Base-by-base conservation (phyloP, 1,140 invertebrate genomes). In the Lordiphosa collinella region DNA sequence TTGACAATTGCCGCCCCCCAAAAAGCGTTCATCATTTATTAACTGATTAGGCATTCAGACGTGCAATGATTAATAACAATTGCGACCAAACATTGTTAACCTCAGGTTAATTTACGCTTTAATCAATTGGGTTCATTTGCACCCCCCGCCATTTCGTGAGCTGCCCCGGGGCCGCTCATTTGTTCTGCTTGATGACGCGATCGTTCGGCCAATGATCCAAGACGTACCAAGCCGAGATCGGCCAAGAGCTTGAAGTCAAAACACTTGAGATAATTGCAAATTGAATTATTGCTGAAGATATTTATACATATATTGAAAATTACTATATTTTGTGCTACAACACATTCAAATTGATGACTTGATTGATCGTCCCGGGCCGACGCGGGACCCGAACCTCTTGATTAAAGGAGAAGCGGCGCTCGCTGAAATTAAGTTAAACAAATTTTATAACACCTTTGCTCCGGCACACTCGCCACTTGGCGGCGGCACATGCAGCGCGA, bases 391-490 rank as follows among this genome's bases (percentile, higher is more conserved):
- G 2, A 29, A 61, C 52, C 56, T 71, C 71, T 84, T 84, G 78
- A 82, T 82, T 82, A 82, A 82, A 84, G 72, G 73, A 60, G 64
- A 49, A 58, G 78, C 78, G 79, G 78, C 79, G 78, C 78, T 78
- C 78, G 54, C 43, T 73, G 57, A 87, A 87, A 87, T 87, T 87
- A 87, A 87, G 79, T 76, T 87, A 85, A 87, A 87, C 85, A 87
- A 87, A 87, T 87, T 87, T 87, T 87, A 78, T 87, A 87, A 87
- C 86, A 87, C 86, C 80, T 87, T 82, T 75, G 69, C 61, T 61
- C 68, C 63, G 63, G 63, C 72, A 82, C 72, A 82, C 61, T 75
- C 54, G 68, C 67, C 74, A 79, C 74, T 69, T 66, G 59, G 48
- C 60, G 43, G 34, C 37, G 31, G 11, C 54, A 32, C 54, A 47